Evolutionary conservation across 1,140 invertebrate species (phyloP), one percentile per base, ranked within the genome.

Genomic region (Streblospio benedicti): DNA sequence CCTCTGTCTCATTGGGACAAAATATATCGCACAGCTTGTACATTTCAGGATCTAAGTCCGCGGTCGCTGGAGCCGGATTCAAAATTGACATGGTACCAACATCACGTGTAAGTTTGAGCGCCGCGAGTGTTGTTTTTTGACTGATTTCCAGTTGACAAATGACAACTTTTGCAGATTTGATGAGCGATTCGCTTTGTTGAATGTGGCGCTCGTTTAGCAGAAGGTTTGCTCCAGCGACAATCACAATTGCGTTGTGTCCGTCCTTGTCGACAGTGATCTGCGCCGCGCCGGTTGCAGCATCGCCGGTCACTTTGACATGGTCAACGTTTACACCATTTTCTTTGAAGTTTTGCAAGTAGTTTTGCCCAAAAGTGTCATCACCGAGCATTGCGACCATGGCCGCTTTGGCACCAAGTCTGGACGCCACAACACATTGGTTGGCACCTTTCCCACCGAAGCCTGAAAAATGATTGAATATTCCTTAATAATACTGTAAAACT

Each of bases 391-490:
- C 87, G 69, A 98, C 81, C 77, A 99, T 84, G 9, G 85, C 81
- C 12, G 86, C 85, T 41, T 84, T 82, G 38, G 85, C 87, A 49
- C 92, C 93, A 33, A 96, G 81, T 72, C 87, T 88, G 0, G 87
- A 84, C 18, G 91, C 89, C 59, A 89, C 86, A 2, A 97, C 84
- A 80, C 91, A 93, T 77, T 97, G 93, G 80, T 98, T 99, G 12
- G 93, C 93, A 20, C 94, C 94, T 80, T 98, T 98, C 0, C 94
- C 95, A 28, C 95, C 95, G 81, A 84, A 92, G 35, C 89, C n/a
- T n/a, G n/a, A n/a, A n/a, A n/a, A n/a, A n/a, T n/a, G n/a, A n/a
- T n/a, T n/a, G n/a, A n/a, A n/a, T n/a, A n/a, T n/a, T n/a, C n/a
- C n/a, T n/a, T n/a, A n/a, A n/a, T n/a, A n/a, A n/a, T n/a, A n/a